Conservation (phyloP, 2,888 invertebrate genomes). For the Steromphala cineraria region DNA sequence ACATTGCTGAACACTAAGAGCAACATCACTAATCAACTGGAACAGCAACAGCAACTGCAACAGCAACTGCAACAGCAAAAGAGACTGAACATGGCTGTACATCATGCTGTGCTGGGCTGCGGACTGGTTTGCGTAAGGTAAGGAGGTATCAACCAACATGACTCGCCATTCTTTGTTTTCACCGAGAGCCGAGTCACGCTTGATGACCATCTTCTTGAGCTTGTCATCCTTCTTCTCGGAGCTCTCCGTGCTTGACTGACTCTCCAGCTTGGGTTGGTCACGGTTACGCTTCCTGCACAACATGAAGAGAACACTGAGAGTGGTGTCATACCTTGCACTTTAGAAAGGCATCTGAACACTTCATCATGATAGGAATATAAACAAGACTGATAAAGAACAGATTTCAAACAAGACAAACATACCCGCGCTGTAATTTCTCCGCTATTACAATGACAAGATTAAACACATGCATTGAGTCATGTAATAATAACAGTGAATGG, state of each 20-base stretch:
- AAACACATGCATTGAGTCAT: no score
- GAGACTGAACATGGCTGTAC: background rate
- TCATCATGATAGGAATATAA: background rate
- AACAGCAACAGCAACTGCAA: no score
- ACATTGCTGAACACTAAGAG: no score
- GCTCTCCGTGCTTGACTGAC: background rate
- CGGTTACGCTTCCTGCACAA: background rate
- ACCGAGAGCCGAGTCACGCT: constrained; percentile 42
- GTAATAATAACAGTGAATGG: no score
- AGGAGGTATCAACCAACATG: constrained; percentile 17
- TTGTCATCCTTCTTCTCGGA: constrained; percentile 22
- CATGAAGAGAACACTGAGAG: background rate
- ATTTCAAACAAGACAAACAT: no score
- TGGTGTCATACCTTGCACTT: background rate
- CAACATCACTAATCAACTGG: no score
- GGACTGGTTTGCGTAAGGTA: background rate
- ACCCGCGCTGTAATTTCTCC: no score
- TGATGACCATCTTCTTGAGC: constrained; percentile 47
- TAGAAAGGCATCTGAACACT: background rate
- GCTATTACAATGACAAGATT: no score
- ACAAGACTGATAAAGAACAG: background rate
- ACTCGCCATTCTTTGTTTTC: constrained; percentile 50
- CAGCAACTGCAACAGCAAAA: no score
- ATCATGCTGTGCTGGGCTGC: background rate
- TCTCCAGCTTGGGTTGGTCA: background rate